Conservation (phyloP, 35 echinoderm and acorn worm species). For the Chiridota heheva region DNA sequence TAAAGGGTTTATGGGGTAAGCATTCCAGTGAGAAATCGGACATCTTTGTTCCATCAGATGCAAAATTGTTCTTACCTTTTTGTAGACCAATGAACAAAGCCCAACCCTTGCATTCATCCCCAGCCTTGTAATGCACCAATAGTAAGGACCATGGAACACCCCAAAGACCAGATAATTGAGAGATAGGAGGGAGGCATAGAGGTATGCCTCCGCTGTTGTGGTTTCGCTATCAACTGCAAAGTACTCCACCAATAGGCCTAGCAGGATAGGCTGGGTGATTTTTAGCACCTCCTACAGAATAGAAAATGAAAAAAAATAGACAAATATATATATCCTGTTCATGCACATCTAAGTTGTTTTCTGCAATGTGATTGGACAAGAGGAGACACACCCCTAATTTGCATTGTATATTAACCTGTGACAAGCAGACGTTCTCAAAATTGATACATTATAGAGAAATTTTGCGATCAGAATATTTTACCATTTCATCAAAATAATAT, state of each 20-base stretch:
- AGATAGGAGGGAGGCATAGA: slow-evolving; percentile 54
- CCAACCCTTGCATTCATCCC: slow-evolving; percentile 75
- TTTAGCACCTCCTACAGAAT: slow-evolving; percentile 65
- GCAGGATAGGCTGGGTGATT: slow-evolving; percentile 70
- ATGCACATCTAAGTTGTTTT: neutral
- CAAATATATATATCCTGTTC: neutral
- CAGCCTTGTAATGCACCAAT: slow-evolving; percentile 51
- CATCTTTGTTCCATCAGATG: neutral
- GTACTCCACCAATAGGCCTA: slow-evolving; percentile 66
- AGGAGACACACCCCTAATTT: neutral
- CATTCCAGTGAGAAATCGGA: neutral
- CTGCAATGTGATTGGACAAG: neutral
- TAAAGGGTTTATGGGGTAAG: too few species aligned
- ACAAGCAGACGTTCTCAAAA: neutral
- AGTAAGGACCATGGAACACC: slow-evolving; percentile 69
- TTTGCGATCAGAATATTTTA: neutral
- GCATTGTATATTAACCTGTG: neutral
- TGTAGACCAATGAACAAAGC: slow-evolving; percentile 75
- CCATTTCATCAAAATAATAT: neutral
- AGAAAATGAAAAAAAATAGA: neutral
- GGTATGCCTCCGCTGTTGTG: slow-evolving; percentile 40
- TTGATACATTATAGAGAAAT: neutral
- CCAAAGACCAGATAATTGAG: slow-evolving; percentile 31
- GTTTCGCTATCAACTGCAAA: slow-evolving; percentile 46
- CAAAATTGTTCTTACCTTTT: slow-evolving; percentile 52